Evolutionary conservation across 2,113 vertebrate species (phyloP).

Genomic region (Serranochromis macrocephalus): DNA sequence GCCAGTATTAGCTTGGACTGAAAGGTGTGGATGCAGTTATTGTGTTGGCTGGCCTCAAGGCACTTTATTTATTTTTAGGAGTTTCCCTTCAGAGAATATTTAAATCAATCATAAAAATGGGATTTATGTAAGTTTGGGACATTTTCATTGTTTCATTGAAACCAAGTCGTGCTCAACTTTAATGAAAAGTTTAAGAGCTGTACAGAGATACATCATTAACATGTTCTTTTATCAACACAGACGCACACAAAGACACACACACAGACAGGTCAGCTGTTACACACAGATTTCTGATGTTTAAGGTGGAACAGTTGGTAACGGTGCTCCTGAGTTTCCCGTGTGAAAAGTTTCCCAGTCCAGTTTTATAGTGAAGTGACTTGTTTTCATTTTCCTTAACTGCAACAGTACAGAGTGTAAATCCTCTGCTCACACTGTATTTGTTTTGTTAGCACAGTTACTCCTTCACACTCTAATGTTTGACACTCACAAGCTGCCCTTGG

Average conservation of each 20-base stretch:
- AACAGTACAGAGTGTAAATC: rapidly evolving
- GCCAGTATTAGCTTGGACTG: not conserved
- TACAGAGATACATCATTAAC: not conserved
- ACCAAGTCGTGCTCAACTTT: not conserved
- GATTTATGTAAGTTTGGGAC: not conserved
- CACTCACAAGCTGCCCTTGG: not conserved
- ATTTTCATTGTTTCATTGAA: not conserved
- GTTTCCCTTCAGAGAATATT: not conserved
- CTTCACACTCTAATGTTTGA: not conserved
- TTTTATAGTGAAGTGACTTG: not conserved
- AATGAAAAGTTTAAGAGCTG: not conserved
- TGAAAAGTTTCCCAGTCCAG: too few species aligned
- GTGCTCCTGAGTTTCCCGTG: not conserved
- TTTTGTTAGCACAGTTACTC: not conserved
- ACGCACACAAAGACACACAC: too few species aligned
- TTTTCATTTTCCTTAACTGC: rapidly evolving
- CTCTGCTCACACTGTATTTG: rapidly evolving
- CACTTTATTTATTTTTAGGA: not conserved
- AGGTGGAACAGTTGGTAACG: not conserved
- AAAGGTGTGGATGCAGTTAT: not conserved
- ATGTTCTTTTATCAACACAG: not conserved
- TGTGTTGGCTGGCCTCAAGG: not conserved
- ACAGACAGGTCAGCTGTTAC: not conserved
- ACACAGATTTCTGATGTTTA: not conserved
- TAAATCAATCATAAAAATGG: not conserved